These are phyloP conservation scores for Nyctibius bracteatus DNA, from an alignment of 2,113 vertebrate species.

Conservation along the genomic window DNA sequence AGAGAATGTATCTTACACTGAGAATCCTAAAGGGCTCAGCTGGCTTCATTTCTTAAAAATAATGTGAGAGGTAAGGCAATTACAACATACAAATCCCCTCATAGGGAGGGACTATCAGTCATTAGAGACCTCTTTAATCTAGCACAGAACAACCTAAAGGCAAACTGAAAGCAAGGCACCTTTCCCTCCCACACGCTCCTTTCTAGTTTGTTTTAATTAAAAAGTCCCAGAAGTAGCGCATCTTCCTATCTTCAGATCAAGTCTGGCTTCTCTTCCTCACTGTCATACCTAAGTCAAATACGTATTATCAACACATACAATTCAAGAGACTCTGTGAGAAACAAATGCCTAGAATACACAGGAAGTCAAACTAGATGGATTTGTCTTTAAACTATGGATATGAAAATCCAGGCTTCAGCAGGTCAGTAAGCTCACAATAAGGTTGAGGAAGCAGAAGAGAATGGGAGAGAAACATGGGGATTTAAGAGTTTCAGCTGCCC, in stretches of 20 bases:
- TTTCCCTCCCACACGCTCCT: not conserved
- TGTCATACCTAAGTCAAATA: not conserved
- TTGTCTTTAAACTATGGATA: not conserved
- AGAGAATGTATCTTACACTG: not conserved
- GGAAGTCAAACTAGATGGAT: not conserved
- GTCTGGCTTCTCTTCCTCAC: not conserved
- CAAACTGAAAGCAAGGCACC: not conserved
- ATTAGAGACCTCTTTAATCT: slow-evolving; percentile 8
- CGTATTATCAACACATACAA: not conserved
- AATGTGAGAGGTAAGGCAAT: not conserved
- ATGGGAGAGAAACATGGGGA: not conserved
- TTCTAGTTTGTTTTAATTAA: slow-evolving; percentile 1
- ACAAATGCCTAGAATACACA: not conserved
- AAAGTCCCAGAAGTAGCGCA: not conserved
- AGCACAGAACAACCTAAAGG: slow-evolving; percentile 11
- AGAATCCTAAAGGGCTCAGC: not conserved
- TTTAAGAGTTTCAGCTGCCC: not conserved
- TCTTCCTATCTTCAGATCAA: not conserved
- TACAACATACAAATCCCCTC: not conserved
- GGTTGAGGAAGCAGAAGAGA: not conserved
- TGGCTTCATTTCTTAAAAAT: not conserved
- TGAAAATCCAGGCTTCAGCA: not conserved
- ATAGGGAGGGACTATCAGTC: not conserved
- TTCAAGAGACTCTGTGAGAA: not conserved
- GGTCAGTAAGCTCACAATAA: not conserved